These are phyloP conservation scores for Lasioglossum vierecki DNA, from an alignment of 2,888 invertebrate species.

Conservation along the genomic window DNA sequence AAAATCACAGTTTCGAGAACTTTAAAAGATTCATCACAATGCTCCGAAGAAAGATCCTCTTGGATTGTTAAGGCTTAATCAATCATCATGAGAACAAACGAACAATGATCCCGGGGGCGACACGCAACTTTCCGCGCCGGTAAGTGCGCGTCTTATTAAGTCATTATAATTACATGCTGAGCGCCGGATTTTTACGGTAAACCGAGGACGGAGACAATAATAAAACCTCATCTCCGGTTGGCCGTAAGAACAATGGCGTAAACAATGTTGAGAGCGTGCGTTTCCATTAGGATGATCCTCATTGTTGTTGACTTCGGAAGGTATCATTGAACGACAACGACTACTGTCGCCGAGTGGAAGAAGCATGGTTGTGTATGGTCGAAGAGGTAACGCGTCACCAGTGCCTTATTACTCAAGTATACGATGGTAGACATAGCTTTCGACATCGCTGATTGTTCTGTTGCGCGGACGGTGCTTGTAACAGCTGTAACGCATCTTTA, in stretches of 20 bases:
- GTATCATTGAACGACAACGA: constrained; percentile 70
- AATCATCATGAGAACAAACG: neutral
- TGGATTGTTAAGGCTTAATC: neutral
- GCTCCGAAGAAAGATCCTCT: neutral
- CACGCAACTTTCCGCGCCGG: constrained; percentile 20
- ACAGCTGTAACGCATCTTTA: constrained; percentile 58
- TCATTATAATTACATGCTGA: constrained; percentile 25
- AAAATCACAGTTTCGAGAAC: neutral
- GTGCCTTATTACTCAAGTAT: constrained; percentile 59
- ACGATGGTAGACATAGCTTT: constrained; percentile 59
- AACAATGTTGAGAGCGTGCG: constrained; percentile 60
- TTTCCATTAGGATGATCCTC: constrained; percentile 61
- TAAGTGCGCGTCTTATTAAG: constrained; percentile 40
- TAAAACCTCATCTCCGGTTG: constrained; percentile 60
- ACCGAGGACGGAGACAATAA: constrained; percentile 34
- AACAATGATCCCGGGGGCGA: neutral
- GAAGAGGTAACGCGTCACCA: constrained; percentile 43
- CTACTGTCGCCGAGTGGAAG: constrained; percentile 27
- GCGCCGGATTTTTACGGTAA: neutral
- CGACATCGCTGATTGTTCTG: constrained; percentile 68
- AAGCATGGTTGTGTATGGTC: neutral
- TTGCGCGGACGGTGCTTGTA: constrained; percentile 55
- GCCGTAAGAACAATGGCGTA: constrained; percentile 41
- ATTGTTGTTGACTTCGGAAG: constrained; percentile 47
- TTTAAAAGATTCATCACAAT: neutral